phyloP scores from a whole-genome alignment of 2,797 vertebrate species.

The Gymnoscopelus braueri region DNA sequence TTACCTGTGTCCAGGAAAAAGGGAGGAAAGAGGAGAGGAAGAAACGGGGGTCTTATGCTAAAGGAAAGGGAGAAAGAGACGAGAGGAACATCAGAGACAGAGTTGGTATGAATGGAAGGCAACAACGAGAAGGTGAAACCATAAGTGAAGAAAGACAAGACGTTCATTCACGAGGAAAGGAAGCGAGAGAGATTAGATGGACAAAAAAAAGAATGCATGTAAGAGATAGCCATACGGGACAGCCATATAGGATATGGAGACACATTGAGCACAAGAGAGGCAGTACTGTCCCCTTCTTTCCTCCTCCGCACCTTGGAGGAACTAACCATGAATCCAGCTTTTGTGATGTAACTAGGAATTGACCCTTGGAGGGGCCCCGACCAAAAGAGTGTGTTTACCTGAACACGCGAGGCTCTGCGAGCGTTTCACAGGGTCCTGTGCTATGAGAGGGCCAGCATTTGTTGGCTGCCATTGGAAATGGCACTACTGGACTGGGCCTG shows the following conservation, averaged over 20 bases:
- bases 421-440: constrained; percentile 62
- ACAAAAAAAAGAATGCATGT: constrained; percentile 5
- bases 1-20: constrained; percentile 58
- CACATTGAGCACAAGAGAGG: constrained; percentile 46
- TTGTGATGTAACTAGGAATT: constrained; percentile 78
- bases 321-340: constrained; percentile 73
- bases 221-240: constrained; percentile 26
- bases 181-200: constrained; percentile 42
- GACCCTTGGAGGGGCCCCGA: constrained; percentile 73
- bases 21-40: constrained; percentile 11
- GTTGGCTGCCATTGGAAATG: constrained; percentile 66
- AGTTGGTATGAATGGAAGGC: constrained; percentile 26
- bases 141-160: constrained; percentile 43
- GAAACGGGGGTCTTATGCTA: neutral
- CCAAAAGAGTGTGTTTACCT: constrained; percentile 74
- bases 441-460: constrained; percentile 47
- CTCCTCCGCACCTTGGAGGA: constrained; percentile 48
- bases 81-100: constrained; percentile 10
- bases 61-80: constrained; percentile 39
- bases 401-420: constrained; percentile 64
- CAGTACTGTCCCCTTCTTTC: constrained; percentile 47
- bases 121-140: constrained; percentile 15
- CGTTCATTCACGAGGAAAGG: constrained; percentile 44
- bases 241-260: constrained; percentile 31
- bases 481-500: constrained; percentile 45